Base-by-base conservation (phyloP, 2,113 vertebrate genomes). In the Pantherophis guttatus region DNA sequence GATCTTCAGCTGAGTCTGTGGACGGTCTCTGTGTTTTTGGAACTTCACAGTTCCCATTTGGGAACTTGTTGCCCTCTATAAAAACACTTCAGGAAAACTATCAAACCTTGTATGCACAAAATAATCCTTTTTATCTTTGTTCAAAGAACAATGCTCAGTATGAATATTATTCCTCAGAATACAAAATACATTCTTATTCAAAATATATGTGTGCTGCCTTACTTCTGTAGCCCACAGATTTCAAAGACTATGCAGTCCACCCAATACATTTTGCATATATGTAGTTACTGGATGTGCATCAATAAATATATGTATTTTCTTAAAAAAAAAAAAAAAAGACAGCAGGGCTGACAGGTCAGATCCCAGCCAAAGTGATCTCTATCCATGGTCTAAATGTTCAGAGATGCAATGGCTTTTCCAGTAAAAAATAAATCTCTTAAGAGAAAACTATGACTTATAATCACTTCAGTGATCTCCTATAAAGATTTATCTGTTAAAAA, bases 401-500 rank as follows among this genome's bases (percentile, higher is more conserved):
- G 59, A 57, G 52, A 93, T 2, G 7, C 26, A 85, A 65, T 11
- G 17, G 21, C 12, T 5, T 26, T 59, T 8, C 3, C 17, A 55
- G 48, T 10, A 48, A 19, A 8, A n/a, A 52, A 55, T 70, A 87
- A 39, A 48, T 21, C 3, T 89, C 62, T 91, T 62, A 10, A 19
- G 57, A 29, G 12, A 24, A 86, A 50, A 23, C 92, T 85, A 55
- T 33, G 24, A 17, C 75, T 86, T 21, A 90, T 39, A 12, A 81
- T 55, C 24, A 92, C 53, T 90, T 90, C n/a, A 15, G 53, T 70
- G 33, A 90, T 81, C 92, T 86, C 57, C 50, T 65, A 29, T 87
- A 62, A 90, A 93, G 81, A 87, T 44, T 87, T 17, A 44, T 58
- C 81, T 65, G 53, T 87, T 90, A 89, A 86, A 93, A 93, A 90